These are phyloP conservation scores for Uria aalge DNA, from an alignment of 2,113 vertebrate species.

Conservation along the genomic window DNA sequence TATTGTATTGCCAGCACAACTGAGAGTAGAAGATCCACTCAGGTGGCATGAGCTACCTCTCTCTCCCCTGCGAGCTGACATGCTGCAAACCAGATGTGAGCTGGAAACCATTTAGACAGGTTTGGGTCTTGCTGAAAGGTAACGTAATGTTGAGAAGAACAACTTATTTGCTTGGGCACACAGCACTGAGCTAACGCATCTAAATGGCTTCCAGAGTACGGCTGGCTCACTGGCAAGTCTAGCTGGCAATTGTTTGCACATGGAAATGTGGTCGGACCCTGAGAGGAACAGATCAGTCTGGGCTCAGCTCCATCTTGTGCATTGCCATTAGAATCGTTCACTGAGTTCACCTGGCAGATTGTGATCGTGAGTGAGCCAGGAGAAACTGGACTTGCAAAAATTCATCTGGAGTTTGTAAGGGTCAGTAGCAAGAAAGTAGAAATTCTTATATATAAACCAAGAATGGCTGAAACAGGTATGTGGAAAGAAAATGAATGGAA, in stretches of 20 bases:
- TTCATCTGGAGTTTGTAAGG: neutral
- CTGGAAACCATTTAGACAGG: neutral
- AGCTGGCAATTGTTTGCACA: neutral
- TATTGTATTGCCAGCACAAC: neutral
- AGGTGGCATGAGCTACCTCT: neutral
- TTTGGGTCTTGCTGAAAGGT: constrained; percentile 8
- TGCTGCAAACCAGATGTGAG: neutral
- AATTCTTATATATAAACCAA: neutral
- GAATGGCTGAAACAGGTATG: neutral
- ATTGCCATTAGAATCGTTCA: neutral
- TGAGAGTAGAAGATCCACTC: neutral
- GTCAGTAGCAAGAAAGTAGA: neutral
- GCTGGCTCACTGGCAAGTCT: neutral
- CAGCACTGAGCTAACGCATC: neutral
- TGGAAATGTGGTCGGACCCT: neutral
- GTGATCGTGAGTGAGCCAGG: rapidly evolving
- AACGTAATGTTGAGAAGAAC: neutral
- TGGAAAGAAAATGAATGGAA: neutral
- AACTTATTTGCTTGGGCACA: neutral
- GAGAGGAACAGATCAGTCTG: neutral
- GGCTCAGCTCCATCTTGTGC: neutral
- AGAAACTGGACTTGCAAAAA: neutral
- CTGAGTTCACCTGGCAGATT: neutral
- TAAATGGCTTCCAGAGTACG: constrained; percentile 5
- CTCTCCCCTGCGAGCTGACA: neutral